Percentiles rank a stretch among this genome's conserved stretches.
Evolutionary conservation across 2,888 invertebrate genomes (phyloP).

Genomic region (Rambutsinella grinnellia): DNA sequence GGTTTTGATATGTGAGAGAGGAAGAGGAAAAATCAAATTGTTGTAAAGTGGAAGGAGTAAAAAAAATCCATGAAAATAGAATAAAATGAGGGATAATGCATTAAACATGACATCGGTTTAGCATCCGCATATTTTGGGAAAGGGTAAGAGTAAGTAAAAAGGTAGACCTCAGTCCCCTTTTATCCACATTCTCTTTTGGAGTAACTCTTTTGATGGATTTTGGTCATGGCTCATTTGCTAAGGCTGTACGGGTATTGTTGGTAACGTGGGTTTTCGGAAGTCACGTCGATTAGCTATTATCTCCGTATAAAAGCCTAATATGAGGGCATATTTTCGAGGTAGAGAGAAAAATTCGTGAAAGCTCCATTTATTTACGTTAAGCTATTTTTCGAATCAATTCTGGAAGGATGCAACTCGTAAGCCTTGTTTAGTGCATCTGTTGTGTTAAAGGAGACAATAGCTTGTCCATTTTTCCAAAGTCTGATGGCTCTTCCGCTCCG

Average conservation of each 20-base stretch:
- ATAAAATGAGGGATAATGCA: conserved; percentile 35
- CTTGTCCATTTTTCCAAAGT: background rate
- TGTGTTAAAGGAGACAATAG: background rate
- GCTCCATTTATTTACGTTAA: background rate
- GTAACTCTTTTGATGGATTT: conserved; percentile 53
- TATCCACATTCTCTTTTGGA: conserved; percentile 10
- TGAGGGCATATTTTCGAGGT: background rate
- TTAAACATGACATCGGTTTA: conserved; percentile 36
- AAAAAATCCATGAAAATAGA: conserved; percentile 40
- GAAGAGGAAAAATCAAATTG: background rate
- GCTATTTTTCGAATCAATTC: background rate
- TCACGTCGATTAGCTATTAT: conserved; percentile 63
- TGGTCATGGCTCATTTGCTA: conserved; percentile 64
- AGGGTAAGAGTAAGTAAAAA: background rate
- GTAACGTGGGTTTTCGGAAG: conserved; percentile 55
- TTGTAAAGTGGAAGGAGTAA: conserved; percentile 2
- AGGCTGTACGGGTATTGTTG: conserved; percentile 44
- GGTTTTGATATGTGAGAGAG: background rate
- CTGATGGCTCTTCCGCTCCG: background rate
- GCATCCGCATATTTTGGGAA: background rate
- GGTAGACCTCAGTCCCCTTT: background rate
- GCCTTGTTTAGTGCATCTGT: background rate
- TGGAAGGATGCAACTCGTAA: background rate
- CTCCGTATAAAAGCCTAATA: background rate
- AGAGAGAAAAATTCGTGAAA: background rate